These are phyloP conservation scores for Bruchidius siliquastri DNA, from an alignment of 2,888 invertebrate genomes.

Conservation along the genomic window DNA sequence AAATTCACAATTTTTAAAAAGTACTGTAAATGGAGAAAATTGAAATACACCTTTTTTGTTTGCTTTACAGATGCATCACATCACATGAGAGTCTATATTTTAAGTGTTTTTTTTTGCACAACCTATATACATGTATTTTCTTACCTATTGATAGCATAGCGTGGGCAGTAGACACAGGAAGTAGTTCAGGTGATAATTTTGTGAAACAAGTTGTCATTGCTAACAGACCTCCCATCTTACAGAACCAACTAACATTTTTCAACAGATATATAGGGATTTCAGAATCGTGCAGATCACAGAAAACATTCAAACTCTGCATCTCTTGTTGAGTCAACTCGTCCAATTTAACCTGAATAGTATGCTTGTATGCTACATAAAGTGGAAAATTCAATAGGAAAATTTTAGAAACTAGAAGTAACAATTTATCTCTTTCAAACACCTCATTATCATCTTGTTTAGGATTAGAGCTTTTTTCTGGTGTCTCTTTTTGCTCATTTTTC, in stretches of 20 bases:
- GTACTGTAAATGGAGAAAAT: too few relatives aligned
- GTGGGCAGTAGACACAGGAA: conserved; percentile 87
- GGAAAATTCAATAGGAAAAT: conserved; percentile 87
- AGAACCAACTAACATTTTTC: conserved; percentile 89
- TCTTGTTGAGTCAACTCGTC: conserved; percentile 84
- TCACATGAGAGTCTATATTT: too few relatives aligned
- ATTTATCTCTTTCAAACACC: conserved; percentile 78
- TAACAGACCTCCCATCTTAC: conserved; percentile 84
- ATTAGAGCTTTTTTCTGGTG: conserved; percentile 22
- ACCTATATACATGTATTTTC: conserved; percentile 2
- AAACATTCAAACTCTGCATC: conserved; percentile 70
- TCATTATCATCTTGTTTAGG: conserved; percentile 45
- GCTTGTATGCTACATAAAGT: conserved; percentile 81
- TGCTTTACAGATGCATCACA: too few relatives aligned
- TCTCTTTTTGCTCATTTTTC: conserved; percentile 68
- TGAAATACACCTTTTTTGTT: too few relatives aligned
- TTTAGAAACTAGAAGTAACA: conserved; percentile 84
- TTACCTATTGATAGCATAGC: conserved; percentile 76
- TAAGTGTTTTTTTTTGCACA: neutral
- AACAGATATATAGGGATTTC: conserved; percentile 88
- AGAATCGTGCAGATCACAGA: conserved; percentile 89
- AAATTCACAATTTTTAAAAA: too few relatives aligned
- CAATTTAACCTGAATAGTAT: conserved; percentile 72
- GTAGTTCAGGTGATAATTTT: conserved; percentile 62
- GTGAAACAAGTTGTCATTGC: conserved; percentile 86